Percentiles rank a stretch among this genome's conserved stretches.
These are phyloP conservation scores for Lepilemur septentrionalis DNA, from an alignment of 2,797 vertebrate species.

Conservation along the genomic window DNA sequence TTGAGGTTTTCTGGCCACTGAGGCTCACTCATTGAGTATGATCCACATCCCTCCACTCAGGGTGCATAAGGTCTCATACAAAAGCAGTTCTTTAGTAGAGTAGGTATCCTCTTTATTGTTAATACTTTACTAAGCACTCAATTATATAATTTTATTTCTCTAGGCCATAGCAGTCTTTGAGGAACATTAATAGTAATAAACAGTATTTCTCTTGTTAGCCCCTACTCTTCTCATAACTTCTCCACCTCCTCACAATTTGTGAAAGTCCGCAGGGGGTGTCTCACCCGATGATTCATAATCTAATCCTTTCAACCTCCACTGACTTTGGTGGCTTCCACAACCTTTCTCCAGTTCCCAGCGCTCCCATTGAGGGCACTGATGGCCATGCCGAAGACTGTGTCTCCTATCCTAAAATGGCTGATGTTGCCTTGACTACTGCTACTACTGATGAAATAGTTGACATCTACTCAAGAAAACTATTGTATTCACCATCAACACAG, in stretches of 20 bases:
- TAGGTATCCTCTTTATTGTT: conserved; percentile 23
- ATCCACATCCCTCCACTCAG: neutral
- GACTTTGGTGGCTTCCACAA: neutral
- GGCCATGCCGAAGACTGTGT: neutral
- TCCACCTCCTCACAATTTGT: conserved; percentile 10
- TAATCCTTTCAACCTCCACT: neutral
- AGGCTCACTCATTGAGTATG: neutral
- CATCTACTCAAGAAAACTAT: neutral
- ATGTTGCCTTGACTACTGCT: neutral
- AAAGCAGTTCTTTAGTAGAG: neutral
- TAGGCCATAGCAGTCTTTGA: neutral
- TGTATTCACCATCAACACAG: neutral
- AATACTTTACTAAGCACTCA: conserved; percentile 1
- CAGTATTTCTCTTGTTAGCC: neutral
- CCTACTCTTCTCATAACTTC: neutral
- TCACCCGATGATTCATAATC: neutral
- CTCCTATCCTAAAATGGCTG: neutral
- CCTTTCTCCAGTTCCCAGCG: neutral
- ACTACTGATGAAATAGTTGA: neutral
- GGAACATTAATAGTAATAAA: conserved; percentile 6
- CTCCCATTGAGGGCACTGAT: neutral
- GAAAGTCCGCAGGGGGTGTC: neutral
- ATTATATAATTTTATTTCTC: neutral
- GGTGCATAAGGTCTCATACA: neutral
- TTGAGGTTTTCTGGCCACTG: neutral